These are phyloP conservation scores for Antrozous pallidus DNA, from an alignment of 2,797 vertebrate species.

Conservation along the genomic window DNA sequence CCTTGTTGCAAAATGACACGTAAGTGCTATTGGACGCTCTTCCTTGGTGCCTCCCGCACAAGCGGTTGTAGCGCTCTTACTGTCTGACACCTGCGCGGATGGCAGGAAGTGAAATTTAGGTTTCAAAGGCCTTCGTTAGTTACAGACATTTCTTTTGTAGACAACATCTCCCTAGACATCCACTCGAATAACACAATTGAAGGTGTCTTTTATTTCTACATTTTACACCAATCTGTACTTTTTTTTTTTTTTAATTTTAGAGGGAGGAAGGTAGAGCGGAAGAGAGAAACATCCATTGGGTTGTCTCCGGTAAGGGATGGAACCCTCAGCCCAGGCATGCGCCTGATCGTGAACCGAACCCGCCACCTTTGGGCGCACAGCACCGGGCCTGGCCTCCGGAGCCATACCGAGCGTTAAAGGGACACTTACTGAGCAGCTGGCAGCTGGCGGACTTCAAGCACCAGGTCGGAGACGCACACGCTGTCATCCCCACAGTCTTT, in stretches of 20 bases:
- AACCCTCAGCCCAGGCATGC: not conserved
- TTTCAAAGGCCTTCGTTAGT: not conserved
- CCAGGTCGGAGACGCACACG: slow-evolving; percentile 88
- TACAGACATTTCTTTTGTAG: not conserved
- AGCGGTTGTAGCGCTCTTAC: not conserved
- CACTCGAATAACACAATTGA: not conserved
- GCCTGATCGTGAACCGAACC: not conserved
- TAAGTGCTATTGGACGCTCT: not conserved
- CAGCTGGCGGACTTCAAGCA: slow-evolving; percentile 83
- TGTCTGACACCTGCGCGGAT: not conserved
- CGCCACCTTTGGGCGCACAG: not conserved
- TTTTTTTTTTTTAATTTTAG: not conserved
- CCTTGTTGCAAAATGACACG: not conserved
- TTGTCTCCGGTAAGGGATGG: too few species aligned
- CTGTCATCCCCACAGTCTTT: slow-evolving; percentile 94
- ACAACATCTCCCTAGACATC: not conserved
- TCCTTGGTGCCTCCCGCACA: not conserved
- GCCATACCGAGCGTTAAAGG: not conserved
- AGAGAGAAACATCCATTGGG: not conserved
- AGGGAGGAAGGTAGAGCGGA: not conserved
- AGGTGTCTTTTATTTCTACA: not conserved
- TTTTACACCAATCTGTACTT: not conserved
- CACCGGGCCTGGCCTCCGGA: not conserved
- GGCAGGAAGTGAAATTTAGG: not conserved
- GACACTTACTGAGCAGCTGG: slow-evolving; percentile 82